Evolutionary conservation across 2,888 invertebrate species (phyloP).

Genomic region (Slavum lentiscoides): DNA sequence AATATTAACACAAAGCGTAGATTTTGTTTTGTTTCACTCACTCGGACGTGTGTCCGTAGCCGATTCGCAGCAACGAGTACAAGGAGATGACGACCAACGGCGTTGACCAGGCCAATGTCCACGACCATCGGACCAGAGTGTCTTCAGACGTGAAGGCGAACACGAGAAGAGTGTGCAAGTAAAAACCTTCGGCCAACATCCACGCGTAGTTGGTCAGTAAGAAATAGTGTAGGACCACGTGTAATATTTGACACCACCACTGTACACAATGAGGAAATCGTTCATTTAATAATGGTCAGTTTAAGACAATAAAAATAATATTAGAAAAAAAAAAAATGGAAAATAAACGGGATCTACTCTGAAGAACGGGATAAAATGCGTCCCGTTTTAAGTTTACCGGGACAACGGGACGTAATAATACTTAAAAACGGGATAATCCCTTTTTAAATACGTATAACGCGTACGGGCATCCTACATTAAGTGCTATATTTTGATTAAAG

Average conservation of each 20-base stretch:
- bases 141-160: constrained; percentile 88
- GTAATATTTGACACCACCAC: constrained; percentile 78
- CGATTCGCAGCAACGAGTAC: constrained; percentile 67
- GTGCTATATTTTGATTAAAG: too few relatives aligned
- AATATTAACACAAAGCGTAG: too few relatives aligned
- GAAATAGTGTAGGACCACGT: constrained; percentile 83
- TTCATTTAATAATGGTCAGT: neutral
- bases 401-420: too few relatives aligned
- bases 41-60: constrained; percentile 64
- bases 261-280: constrained; percentile 58
- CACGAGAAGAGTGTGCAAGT: constrained; percentile 90
- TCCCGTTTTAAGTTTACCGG: too few relatives aligned
- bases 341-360: too few relatives aligned
- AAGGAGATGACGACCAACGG: constrained; percentile 71
- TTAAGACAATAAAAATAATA: neutral
- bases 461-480: too few relatives aligned
- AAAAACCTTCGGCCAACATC: constrained; percentile 95
- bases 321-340: too few relatives aligned
- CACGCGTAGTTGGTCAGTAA: constrained; percentile 91
- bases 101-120: constrained; percentile 82
- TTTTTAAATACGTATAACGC: too few relatives aligned
- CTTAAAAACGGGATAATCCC: too few relatives aligned
- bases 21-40: constrained; percentile 61
- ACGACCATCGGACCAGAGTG: constrained; percentile 79
- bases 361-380: too few relatives aligned